Evolutionary conservation across 2,888 invertebrate genomes (phyloP).

Genomic region (Rhagophthalmus giganteus): DNA sequence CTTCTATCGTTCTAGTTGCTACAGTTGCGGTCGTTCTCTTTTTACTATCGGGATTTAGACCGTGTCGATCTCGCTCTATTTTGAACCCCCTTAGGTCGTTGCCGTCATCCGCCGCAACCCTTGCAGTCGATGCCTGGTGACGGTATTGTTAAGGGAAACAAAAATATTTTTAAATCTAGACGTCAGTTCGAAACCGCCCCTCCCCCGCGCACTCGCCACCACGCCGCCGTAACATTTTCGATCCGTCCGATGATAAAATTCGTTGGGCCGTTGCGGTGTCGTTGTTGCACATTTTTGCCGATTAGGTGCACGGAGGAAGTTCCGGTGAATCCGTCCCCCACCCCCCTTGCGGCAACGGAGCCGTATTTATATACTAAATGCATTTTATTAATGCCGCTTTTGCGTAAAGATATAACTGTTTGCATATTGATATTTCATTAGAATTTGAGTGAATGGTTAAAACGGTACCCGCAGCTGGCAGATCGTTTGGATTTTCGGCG

Average conservation of each 20-base stretch:
- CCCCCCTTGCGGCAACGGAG: too few relatives aligned
- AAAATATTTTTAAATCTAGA: conserved; percentile 27
- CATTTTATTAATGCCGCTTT: conserved; percentile 17
- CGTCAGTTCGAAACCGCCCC: neutral
- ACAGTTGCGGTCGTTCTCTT: conserved; percentile 30
- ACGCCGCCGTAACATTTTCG: too few relatives aligned
- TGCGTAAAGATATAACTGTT: conserved; percentile 28
- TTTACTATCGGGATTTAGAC: conserved; percentile 14
- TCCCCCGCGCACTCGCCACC: too few relatives aligned
- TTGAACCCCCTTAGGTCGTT: conserved; percentile 27
- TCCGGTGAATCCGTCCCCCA: too few relatives aligned
- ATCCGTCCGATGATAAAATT: too few relatives aligned
- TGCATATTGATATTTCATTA: conserved; percentile 38
- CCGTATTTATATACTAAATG: conserved; percentile 8
- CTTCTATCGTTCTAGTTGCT: conserved; percentile 41
- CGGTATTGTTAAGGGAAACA: conserved; percentile 33
- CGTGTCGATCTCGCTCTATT: conserved; percentile 27
- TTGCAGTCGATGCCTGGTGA: conserved; percentile 34
- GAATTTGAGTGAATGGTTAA: conserved; percentile 33
- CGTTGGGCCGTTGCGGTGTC: too few relatives aligned
- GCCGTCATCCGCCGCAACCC: conserved; percentile 35
- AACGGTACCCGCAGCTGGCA: conserved; percentile 32
- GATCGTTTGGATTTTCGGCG: conserved; percentile 29
- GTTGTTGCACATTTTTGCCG: too few relatives aligned
- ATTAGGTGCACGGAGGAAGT: too few relatives aligned